Evolutionary conservation across 2,113 vertebrate species (phyloP), one percentile per base, ranked within the genome.

Genomic region (Anthoscopus minutus): DNA sequence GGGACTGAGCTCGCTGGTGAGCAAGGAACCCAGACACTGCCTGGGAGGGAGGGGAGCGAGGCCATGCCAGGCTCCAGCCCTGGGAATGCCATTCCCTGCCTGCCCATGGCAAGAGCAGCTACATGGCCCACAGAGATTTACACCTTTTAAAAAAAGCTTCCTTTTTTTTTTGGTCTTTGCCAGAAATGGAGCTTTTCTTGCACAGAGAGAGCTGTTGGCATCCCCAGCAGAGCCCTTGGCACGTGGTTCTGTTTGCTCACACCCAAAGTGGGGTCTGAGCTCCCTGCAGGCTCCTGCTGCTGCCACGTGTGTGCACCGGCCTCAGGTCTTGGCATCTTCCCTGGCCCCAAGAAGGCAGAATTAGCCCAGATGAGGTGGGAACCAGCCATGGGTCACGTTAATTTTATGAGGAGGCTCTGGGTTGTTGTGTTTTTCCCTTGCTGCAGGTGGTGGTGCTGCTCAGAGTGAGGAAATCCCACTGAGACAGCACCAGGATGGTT

Each of bases 221-320:
- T 54, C 42, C n/a, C 47, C 65, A 50, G 37, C n/a, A 8, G 2
- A 22, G 57, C 57, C 31, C 53, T 40, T 25, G 48, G 33, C 11
- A 4, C 1, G 0, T 21, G 21, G 33, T 28, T 21, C 48, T 28
- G 13, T 25, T 44, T 67, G 77, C 45, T 81, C 25, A 35, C 1
- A 0, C 51, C 20, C 1, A 0, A 1, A 0, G 7, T 0, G 2
- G 28, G 2, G 6, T 6, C 65, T 33, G 42, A 81, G 81, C 60
- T 73, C 54, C 23, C 57, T 22, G 27, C 27, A 38, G 44, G 25
- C 25, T 50, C 3, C 0, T 23, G 27, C 37, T 16, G 20, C 45
- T 87, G 54, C 71, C 5, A 13, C 0, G 0, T 4, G 9, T 10
- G 19, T 2, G 4, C 35, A 44, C 45, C 65, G 72, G 31, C 48